Conservation (phyloP, 2,113 vertebrate genomes). For the Sylvilagus bachmani region DNA sequence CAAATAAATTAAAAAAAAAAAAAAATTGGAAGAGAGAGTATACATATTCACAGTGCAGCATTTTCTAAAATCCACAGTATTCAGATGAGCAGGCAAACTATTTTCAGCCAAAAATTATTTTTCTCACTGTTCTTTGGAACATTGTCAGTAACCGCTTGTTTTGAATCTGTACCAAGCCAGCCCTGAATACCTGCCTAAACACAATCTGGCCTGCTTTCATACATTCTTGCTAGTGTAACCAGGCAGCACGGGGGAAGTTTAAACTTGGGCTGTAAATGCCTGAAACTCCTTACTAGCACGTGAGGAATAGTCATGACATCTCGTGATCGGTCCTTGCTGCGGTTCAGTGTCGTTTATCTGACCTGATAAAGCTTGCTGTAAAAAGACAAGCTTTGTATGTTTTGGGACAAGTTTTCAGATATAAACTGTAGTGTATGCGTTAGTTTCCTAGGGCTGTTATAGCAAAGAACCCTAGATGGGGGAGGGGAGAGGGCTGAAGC, state of each 20-base stretch:
- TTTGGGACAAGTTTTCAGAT: background rate
- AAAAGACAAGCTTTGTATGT: slow-evolving; percentile 15
- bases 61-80: background rate
- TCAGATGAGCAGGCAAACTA: background rate
- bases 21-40: background rate
- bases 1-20: background rate
- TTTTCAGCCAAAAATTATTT: slow-evolving; percentile 54
- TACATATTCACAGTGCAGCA: background rate
- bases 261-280: background rate
- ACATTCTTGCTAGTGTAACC: background rate
- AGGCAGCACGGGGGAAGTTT: background rate
- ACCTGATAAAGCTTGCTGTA: background rate
- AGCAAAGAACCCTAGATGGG: background rate
- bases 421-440: background rate
- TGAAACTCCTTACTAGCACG: background rate
- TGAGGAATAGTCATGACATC: background rate
- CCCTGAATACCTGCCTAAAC: background rate
- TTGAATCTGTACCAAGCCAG: slow-evolving; percentile 24
- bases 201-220: background rate
- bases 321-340: background rate
- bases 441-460: background rate
- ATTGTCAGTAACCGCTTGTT: slow-evolving; percentile 41
- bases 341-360: slow-evolving; percentile 23
- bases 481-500: background rate
- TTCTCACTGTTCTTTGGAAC: slow-evolving; percentile 51